These are phyloP conservation scores for Rhopalosiphum maidis DNA, from an alignment of 1,140 invertebrate genomes.

Conservation along the genomic window DNA sequence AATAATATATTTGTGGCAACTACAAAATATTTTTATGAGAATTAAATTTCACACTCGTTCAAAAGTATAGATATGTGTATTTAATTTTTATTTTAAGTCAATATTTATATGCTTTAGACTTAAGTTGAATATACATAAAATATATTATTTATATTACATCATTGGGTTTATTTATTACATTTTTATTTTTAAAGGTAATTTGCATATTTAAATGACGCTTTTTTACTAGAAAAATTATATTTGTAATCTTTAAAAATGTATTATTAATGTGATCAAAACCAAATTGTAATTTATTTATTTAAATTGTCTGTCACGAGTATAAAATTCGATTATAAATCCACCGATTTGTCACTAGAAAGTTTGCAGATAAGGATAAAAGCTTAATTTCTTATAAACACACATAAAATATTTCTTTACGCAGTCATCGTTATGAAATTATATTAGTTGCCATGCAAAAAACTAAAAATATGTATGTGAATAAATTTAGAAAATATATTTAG, in stretches of 20 bases:
- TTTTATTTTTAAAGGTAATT: no score
- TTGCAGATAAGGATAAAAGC: background rate
- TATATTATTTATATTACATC: background rate
- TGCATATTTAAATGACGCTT: background rate
- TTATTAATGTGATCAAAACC: background rate
- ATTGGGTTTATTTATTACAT: background rate
- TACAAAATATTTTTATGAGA: background rate
- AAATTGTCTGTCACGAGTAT: background rate
- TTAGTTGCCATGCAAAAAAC: background rate
- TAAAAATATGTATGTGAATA: background rate
- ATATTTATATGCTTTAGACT: background rate
- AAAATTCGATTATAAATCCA: background rate
- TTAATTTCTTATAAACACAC: background rate
- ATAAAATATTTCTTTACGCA: background rate
- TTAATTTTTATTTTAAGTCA: background rate
- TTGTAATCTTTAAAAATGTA: background rate
- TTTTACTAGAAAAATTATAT: background rate
- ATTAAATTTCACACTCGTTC: background rate
- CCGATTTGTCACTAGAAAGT: background rate
- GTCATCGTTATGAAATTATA: background rate
- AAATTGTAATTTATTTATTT: background rate
- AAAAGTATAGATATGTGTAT: background rate
- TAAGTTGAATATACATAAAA: background rate
- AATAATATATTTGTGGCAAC: background rate
- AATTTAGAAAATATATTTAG: background rate